Base-by-base conservation (phyloP, 2,113 vertebrate genomes). In the Empidonax alnorum region DNA sequence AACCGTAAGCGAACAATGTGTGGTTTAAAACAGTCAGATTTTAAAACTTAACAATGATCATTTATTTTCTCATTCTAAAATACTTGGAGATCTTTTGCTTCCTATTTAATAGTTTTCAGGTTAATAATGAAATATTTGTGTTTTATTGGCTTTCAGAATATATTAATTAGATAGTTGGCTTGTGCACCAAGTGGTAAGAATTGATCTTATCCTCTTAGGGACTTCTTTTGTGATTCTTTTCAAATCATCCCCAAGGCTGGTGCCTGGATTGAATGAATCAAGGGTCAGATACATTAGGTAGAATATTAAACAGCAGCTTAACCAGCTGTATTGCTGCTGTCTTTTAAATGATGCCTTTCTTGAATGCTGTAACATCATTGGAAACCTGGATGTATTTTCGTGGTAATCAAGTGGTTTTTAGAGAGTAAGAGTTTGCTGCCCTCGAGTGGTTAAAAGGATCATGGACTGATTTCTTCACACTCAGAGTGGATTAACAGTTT, bases 381-480 rank as follows among this genome's bases (percentile, higher is more conserved):
- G 19, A 77, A 90, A 52, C 7, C 7, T 53, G 12, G 52, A 23
- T 69, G 18, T 14, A 6, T 49, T 52, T 67, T 80, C 44, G 25
- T 30, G 28, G 14, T 41, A 10, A 10, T 6, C 10, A n/a, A 49
- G 10, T 49, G 17, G 0, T 41, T 82, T 94, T 58, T 69, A 52
- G 42, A 81, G 35, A 66, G 10, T 83, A 41, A 22, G 86, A 27
- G 39, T 93, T 96, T 96, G 79, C 94, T 96, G 96, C 96, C 95
- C 93, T 94, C 93, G 10, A 44, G 93, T 95, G 95, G 94, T 75
- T 86, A 31, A 91, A 85, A 77, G 49, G 15, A 35, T 76, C 30
- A 52, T 65, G 63, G 72, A 27, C 27, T 4, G 9, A 56, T 84
- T 55, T 61, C 41, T 76, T 90, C 31, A 31, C 14, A n/a, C 7